These are phyloP conservation scores for Cyrtonyx montezumae DNA, from an alignment of 2,113 vertebrate genomes.

Conservation along the genomic window DNA sequence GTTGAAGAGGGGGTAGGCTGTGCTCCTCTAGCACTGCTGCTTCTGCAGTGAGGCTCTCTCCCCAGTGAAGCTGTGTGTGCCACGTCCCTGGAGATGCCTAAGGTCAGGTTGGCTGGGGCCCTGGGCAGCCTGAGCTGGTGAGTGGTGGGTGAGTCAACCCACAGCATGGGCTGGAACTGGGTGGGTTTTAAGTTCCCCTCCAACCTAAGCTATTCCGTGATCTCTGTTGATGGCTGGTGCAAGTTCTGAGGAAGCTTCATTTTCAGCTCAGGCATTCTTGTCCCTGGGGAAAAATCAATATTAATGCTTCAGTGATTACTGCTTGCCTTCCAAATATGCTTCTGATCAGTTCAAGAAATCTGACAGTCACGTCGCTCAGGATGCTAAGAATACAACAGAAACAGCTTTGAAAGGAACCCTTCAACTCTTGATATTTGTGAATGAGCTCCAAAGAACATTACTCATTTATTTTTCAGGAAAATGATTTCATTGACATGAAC, in stretches of 20 bases:
- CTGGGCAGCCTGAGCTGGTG: too few relatives aligned
- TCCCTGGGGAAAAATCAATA: constrained; percentile 22
- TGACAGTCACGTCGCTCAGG: constrained; percentile 40
- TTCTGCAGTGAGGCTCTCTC: not conserved
- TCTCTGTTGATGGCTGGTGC: rapidly evolving
- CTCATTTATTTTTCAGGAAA: constrained; percentile 68
- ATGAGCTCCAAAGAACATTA: constrained; percentile 59
- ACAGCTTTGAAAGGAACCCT: constrained; percentile 49
- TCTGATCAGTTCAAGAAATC: constrained; percentile 37
- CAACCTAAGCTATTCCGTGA: too few relatives aligned
- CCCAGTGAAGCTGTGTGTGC: too few relatives aligned
- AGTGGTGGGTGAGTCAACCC: too few relatives aligned
- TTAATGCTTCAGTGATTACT: constrained; percentile 2
- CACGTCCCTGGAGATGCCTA: too few relatives aligned
- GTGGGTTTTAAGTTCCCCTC: too few relatives aligned
- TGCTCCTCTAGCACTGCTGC: not conserved
- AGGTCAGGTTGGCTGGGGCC: too few relatives aligned
- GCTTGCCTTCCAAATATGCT: constrained; percentile 35
- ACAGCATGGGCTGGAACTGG: too few relatives aligned
- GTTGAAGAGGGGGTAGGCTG: not conserved
- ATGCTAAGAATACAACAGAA: constrained; percentile 37
- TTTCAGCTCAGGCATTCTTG: constrained; percentile 1
- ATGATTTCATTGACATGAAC: constrained; percentile 39
- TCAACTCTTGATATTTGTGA: constrained; percentile 56
- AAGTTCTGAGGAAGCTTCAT: not conserved